A percentile compares a stretch with the other conserved stretches of the same genome.
phyloP scores from a whole-genome alignment of 2,888 invertebrate genomes.

The Eilema sororculum region DNA sequence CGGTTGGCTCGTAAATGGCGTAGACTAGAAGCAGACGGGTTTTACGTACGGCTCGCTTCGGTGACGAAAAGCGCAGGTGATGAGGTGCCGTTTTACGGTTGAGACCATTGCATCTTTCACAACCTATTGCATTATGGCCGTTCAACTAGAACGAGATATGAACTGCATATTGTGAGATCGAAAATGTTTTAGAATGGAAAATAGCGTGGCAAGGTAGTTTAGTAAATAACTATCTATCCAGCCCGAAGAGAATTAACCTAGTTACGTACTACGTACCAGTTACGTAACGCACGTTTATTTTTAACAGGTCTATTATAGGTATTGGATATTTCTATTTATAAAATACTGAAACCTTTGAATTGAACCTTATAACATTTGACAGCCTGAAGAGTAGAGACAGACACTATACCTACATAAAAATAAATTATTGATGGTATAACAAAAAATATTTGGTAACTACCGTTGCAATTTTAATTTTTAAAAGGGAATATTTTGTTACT shows the following conservation, averaged over 20 bases:
- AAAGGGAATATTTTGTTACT: too few species aligned
- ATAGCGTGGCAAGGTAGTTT: background rate
- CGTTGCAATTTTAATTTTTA: too few species aligned
- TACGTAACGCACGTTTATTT: background rate
- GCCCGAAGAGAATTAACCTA: background rate
- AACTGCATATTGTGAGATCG: constrained; percentile 19
- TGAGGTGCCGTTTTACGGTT: constrained; percentile 63
- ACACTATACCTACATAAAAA: too few species aligned
- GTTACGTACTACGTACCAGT: background rate
- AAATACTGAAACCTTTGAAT: too few species aligned
- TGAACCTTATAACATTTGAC: too few species aligned
- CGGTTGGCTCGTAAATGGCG: constrained; percentile 79
- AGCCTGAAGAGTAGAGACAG: too few species aligned
- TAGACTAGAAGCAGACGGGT: constrained; percentile 84
- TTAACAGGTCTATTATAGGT: background rate
- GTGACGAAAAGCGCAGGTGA: constrained; percentile 73
- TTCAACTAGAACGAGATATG: constrained; percentile 40
- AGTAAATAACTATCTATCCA: background rate
- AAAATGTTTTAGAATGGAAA: constrained; percentile 8
- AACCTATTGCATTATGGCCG: constrained; percentile 54
- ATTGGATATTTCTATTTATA: too few species aligned
- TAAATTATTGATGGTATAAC: too few species aligned
- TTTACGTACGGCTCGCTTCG: constrained; percentile 69
- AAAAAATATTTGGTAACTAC: too few species aligned
- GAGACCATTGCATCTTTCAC: constrained; percentile 56